Percentiles rank a stretch among this genome's conserved stretches.
Evolutionary conservation across 2,888 invertebrate species (phyloP).

Genomic region (Tetranychus truncatus): DNA sequence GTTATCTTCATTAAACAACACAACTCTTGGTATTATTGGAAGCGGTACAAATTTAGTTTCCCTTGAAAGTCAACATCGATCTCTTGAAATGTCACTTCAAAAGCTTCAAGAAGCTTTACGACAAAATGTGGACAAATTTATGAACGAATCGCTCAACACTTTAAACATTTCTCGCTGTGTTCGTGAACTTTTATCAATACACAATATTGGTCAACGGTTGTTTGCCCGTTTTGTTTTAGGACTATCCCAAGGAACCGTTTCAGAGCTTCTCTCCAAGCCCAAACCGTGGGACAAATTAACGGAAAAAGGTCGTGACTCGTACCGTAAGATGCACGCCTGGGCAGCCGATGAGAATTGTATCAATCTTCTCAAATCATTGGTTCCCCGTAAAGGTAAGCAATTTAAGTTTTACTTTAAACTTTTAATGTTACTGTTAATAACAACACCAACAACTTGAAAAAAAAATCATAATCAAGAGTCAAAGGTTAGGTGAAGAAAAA

Average conservation of each 20-base stretch:
- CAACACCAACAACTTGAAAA: background rate
- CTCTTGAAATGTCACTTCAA: conserved; percentile 35
- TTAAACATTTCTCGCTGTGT: conserved; percentile 74
- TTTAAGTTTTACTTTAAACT: background rate
- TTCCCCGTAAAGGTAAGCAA: conserved; percentile 26
- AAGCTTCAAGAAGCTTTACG: conserved; percentile 76
- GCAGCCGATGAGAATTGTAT: conserved; percentile 93
- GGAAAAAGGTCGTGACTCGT: conserved; percentile 96
- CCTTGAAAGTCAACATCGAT: background rate
- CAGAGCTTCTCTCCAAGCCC: conserved; percentile 91
- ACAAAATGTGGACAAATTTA: conserved; percentile 88
- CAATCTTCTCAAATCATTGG: conserved; percentile 63
- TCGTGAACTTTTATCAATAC: conserved; percentile 76
- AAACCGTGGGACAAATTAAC: conserved; percentile 99
- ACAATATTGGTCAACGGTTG: conserved; percentile 93
- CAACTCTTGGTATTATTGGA: background rate
- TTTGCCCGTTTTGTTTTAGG: conserved; percentile 98
- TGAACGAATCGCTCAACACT: conserved; percentile 83
- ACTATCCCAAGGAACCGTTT: conserved; percentile 88
- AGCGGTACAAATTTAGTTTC: background rate
- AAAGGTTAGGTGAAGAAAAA: background rate
- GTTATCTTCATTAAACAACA: background rate
- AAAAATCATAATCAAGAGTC: background rate
- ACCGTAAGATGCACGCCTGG: conserved; percentile 99
- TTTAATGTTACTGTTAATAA: background rate